Conservation (phyloP, 2,797 vertebrate genomes). For the Myripristis murdjan region DNA sequence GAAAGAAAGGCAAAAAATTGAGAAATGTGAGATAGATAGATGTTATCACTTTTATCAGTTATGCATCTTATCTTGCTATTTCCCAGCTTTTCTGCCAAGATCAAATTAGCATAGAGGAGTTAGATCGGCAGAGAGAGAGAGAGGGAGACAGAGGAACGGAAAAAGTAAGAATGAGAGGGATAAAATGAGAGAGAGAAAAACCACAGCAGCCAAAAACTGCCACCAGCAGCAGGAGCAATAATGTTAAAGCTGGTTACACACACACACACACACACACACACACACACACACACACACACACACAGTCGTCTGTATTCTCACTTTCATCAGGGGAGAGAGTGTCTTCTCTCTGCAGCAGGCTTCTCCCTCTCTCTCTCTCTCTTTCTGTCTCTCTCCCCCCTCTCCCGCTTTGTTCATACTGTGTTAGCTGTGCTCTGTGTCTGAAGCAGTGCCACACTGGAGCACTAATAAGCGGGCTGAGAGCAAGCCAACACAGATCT, state of each 20-base stretch:
- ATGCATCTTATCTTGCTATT: neutral
- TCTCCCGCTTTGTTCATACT: conserved; percentile 64
- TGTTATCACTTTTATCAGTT: conserved; percentile 6
- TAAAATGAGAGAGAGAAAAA: conserved; percentile 12
- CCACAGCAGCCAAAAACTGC: conserved; percentile 24
- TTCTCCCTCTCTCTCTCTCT: conserved; percentile 27
- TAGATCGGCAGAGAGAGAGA: conserved; percentile 24
- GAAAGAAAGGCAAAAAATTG: neutral
- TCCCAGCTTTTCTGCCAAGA: conserved; percentile 16
- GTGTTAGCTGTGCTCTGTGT: conserved; percentile 64
- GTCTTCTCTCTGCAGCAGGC: conserved; percentile 70
- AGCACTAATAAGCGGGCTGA: conserved; percentile 74
- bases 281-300: conserved; percentile 3
- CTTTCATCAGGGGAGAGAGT: conserved; percentile 61
- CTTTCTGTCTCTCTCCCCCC: neutral
- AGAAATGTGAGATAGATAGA: neutral
- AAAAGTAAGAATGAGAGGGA: conserved; percentile 1
- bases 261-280: conserved; percentile 45
- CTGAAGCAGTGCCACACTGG: conserved; percentile 68
- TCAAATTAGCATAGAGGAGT: conserved; percentile 17
- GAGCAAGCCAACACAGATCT: conserved; percentile 66
- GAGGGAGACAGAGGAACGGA: conserved; percentile 8
- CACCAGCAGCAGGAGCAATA: conserved; percentile 36
- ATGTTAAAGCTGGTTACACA: conserved; percentile 38
- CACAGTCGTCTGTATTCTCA: conserved; percentile 59